Percentiles rank a stretch among this genome's conserved stretches.
phyloP scores from a whole-genome alignment of 2,113 vertebrate genomes.

The Balaenoptera acutorostrata region DNA sequence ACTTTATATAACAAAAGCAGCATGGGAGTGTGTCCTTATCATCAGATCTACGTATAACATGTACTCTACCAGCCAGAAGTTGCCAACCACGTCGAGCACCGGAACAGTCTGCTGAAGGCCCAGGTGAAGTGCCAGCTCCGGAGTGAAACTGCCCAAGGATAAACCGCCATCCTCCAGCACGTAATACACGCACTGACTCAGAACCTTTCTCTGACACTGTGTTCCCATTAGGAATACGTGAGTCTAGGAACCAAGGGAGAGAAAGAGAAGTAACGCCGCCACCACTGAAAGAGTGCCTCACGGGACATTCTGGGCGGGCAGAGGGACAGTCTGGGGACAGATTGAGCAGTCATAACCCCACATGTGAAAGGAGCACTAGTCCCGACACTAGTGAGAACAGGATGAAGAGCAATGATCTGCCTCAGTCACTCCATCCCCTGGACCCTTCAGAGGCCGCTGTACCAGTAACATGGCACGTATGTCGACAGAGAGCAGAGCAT shows the following conservation, averaged over 20 bases:
- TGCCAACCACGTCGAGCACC: not conserved
- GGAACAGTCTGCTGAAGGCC: not conserved
- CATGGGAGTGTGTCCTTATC: not conserved
- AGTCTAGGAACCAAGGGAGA: not conserved
- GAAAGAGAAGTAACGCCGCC: not conserved
- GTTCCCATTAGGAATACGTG: too few relatives aligned
- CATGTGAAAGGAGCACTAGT: too few relatives aligned
- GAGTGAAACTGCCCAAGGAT: not conserved
- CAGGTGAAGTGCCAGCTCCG: not conserved
- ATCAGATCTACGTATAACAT: not conserved
- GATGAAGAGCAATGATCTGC: too few relatives aligned
- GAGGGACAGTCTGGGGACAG: not conserved
- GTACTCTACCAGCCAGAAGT: not conserved
- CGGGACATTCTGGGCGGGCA: not conserved
- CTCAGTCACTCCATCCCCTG: accelerated
- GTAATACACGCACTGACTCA: accelerated
- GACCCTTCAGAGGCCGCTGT: too few relatives aligned
- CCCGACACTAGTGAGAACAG: not conserved
- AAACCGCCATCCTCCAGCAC: too few relatives aligned
- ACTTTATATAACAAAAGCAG: not conserved
- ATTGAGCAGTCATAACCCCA: not conserved
- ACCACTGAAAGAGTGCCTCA: not conserved
- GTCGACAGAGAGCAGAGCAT: too few relatives aligned
- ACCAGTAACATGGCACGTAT: too few relatives aligned
- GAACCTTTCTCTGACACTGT: not conserved